Evolutionary conservation across 2,113 vertebrate species (phyloP).

Genomic region (Promerops cafer): DNA sequence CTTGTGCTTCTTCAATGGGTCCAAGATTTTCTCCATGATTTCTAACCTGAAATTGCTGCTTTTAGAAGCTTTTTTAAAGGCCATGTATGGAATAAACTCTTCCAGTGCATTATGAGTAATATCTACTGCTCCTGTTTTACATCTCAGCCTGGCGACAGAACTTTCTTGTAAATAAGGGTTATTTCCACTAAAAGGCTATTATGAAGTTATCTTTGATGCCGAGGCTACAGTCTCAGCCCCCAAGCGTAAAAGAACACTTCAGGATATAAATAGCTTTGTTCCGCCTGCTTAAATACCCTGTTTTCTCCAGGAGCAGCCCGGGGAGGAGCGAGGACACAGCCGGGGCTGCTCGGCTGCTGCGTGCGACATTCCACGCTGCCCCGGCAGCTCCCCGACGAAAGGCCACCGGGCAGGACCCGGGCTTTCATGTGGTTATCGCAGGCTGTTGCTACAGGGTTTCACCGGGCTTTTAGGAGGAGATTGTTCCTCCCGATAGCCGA

Average conservation of each 20-base stretch:
- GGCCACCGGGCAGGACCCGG: neutral
- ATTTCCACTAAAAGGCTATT: conserved; percentile 57
- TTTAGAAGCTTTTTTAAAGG: neutral
- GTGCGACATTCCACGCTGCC: conserved; percentile 2
- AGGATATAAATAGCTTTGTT: conserved; percentile 29
- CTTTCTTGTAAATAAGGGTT: conserved; percentile 21
- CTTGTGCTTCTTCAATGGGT: neutral
- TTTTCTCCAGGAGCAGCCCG: neutral
- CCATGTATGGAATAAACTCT: neutral
- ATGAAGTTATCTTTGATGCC: conserved; percentile 13
- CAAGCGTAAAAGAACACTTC: neutral
- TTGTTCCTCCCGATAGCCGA: neutral
- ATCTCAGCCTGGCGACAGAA: neutral
- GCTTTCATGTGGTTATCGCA: conserved; percentile 39
- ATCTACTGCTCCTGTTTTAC: conserved; percentile 14
- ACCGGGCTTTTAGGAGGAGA: neutral
- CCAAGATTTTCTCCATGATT: neutral
- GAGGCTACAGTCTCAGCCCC: conserved; percentile 9
- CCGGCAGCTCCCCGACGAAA: neutral
- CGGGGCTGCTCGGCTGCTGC: neutral
- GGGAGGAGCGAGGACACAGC: neutral
- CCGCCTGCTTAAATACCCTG: neutral
- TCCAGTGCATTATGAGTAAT: neutral
- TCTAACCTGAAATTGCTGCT: conserved; percentile 6
- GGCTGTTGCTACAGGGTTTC: neutral